Percentiles rank a stretch among this genome's conserved stretches.
Conservation (phyloP, 2,888 invertebrate genomes). For the Elmis aenea region DNA sequence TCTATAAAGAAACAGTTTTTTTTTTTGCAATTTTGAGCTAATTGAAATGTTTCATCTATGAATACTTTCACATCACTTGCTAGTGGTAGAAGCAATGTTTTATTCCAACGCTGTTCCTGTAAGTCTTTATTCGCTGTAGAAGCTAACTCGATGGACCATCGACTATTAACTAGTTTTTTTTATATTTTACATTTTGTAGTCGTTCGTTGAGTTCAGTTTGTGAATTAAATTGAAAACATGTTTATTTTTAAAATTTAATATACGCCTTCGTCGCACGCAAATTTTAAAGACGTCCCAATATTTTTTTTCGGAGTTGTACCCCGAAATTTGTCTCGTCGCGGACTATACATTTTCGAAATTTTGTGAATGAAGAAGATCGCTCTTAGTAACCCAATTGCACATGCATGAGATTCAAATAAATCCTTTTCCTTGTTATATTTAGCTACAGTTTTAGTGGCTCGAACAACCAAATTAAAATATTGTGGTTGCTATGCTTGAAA, state of each 20-base stretch:
- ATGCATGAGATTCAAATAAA: no score
- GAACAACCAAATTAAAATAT: no score
- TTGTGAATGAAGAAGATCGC: constrained; percentile 23
- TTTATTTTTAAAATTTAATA: constrained; percentile 24
- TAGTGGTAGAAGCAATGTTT: constrained; percentile 15
- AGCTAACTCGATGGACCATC: constrained; percentile 17
- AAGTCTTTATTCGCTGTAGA: constrained; percentile 17
- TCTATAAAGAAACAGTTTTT: constrained; percentile 14
- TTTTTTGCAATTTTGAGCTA: constrained; percentile 10
- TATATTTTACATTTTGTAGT: constrained; percentile 5
- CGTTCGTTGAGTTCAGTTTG: no score
- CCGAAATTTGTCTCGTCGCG: constrained; percentile 23
- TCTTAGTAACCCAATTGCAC: no score
- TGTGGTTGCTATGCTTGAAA: no score
- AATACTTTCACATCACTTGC: constrained; percentile 16
- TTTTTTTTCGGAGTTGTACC: constrained; percentile 24
- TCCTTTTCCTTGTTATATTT: no score
- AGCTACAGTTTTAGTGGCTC: no score
- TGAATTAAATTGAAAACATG: constrained; percentile 22
- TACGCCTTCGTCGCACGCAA: constrained; percentile 22
- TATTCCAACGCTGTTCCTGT: constrained; percentile 16
- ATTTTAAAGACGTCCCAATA: constrained; percentile 24
- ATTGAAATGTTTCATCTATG: constrained; percentile 18
- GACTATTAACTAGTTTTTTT: constrained; percentile 5
- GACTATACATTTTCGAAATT: constrained; percentile 23